phyloP scores from a whole-genome alignment of 2,113 vertebrate genomes.

The Dolichallabes microphthalmus region DNA sequence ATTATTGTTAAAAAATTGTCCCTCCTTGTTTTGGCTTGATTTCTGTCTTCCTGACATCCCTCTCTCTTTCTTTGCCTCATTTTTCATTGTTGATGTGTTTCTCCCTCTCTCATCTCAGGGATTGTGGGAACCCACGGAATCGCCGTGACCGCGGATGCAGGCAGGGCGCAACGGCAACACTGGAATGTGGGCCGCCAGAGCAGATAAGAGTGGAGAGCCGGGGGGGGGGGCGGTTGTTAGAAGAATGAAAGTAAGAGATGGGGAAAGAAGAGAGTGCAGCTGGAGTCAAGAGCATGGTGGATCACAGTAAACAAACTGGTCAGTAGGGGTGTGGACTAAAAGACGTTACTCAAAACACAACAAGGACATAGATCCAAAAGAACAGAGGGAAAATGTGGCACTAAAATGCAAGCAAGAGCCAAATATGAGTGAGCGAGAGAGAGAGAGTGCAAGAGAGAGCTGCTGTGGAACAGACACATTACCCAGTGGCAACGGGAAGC shows the following conservation, averaged over 20 bases:
- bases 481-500: slow-evolving; percentile 75
- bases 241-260: slow-evolving; percentile 45
- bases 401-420: slow-evolving; percentile 63
- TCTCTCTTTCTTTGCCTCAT: slow-evolving; percentile 49
- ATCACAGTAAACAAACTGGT: slow-evolving; percentile 33
- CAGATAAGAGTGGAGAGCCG: slow-evolving; percentile 78
- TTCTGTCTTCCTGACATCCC: slow-evolving; percentile 32
- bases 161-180: slow-evolving; percentile 77
- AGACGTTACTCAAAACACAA: slow-evolving; percentile 14
- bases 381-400: slow-evolving; percentile 61
- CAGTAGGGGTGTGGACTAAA: slow-evolving; percentile 22
- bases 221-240: slow-evolving; percentile 32
- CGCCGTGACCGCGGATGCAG: slow-evolving; percentile 79
- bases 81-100: slow-evolving; percentile 42
- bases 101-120: slow-evolving; percentile 62
- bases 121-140: slow-evolving; percentile 81
- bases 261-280: slow-evolving; percentile 49
- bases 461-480: slow-evolving; percentile 58
- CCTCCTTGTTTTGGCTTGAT: neutral
- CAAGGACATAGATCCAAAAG: slow-evolving; percentile 27
- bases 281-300: slow-evolving; percentile 33
- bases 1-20: neutral
- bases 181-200: slow-evolving; percentile 80
- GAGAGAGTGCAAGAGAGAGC: slow-evolving; percentile 61
- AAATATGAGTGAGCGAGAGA: slow-evolving; percentile 29